A percentile compares a stretch with the other conserved stretches of the same genome.
phyloP scores from a whole-genome alignment of 2,888 invertebrate genomes.

The Adineta ricciae region DNA sequence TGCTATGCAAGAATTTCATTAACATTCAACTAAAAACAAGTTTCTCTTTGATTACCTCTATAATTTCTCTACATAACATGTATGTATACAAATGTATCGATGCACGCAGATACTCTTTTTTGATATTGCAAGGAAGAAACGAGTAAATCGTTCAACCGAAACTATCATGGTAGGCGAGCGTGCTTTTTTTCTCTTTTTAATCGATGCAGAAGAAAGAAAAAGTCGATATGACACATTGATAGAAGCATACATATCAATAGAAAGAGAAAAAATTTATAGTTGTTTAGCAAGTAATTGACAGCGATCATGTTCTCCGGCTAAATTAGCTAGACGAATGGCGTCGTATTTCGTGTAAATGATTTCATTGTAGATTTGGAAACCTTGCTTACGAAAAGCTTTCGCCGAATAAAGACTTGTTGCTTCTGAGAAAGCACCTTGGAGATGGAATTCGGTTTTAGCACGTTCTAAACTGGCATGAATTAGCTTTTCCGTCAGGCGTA shows the following conservation, averaged over 20 bases:
- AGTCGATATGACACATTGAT: neutral
- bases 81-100: neutral
- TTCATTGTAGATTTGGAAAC: neutral
- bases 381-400: constrained; percentile 10
- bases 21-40: neutral
- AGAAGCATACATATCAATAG: neutral
- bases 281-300: constrained; percentile 13
- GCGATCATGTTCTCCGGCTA: constrained; percentile 4
- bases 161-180: neutral
- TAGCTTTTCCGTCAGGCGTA: constrained; percentile 11
- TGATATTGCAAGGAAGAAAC: neutral
- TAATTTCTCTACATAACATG: neutral
- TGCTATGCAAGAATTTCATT: neutral
- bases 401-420: constrained; percentile 17
- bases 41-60: neutral
- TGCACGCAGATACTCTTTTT: neutral
- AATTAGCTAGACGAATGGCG: neutral
- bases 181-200: neutral
- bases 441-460: neutral
- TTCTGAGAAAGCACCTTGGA: neutral
- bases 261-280: neutral
- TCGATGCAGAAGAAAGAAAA: neutral
- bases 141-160: neutral
- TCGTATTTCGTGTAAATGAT: neutral
- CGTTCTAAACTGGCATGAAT: constrained; percentile 17